phyloP scores from a whole-genome alignment of 2,113 vertebrate genomes.

The Merops nubicus region DNA sequence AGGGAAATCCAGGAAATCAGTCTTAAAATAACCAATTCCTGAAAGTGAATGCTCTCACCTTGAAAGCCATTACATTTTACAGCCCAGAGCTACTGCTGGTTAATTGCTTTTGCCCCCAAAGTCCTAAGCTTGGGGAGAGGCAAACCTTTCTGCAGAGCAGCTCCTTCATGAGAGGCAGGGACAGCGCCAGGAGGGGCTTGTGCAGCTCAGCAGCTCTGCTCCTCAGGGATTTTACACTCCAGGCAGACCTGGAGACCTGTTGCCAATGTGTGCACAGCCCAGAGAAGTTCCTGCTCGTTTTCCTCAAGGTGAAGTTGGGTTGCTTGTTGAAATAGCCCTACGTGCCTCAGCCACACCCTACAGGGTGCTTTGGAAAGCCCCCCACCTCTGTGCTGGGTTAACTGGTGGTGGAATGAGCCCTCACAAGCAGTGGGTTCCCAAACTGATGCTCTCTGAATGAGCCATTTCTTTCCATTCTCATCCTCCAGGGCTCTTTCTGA shows the following conservation, averaged over 20 bases:
- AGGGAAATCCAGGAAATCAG: neutral
- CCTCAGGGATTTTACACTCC: neutral
- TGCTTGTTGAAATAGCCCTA: neutral
- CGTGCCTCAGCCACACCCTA: too few relatives aligned
- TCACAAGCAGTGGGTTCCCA: neutral
- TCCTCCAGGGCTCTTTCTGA: neutral
- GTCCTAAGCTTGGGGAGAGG: neutral
- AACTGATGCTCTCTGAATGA: neutral
- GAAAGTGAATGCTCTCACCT: neutral
- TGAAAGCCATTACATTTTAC: neutral
- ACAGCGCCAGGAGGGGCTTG: too few relatives aligned
- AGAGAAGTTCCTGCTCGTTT: neutral
- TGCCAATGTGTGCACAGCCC: neutral
- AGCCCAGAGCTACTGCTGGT: neutral
- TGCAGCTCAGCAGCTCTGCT: neutral
- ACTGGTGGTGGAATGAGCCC: neutral
- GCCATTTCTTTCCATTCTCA: neutral
- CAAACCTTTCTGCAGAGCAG: neutral
- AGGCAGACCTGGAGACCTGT: neutral
- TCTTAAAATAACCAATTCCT: neutral
- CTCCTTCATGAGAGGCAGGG: too few relatives aligned
- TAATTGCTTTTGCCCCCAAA: neutral
- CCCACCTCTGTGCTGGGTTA: neutral
- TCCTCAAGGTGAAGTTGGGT: neutral
- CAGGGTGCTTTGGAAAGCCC: neutral